Evolutionary conservation across 1,140 invertebrate species (phyloP), one percentile per base, ranked within the genome.

Genomic region (Papilio helenus): DNA sequence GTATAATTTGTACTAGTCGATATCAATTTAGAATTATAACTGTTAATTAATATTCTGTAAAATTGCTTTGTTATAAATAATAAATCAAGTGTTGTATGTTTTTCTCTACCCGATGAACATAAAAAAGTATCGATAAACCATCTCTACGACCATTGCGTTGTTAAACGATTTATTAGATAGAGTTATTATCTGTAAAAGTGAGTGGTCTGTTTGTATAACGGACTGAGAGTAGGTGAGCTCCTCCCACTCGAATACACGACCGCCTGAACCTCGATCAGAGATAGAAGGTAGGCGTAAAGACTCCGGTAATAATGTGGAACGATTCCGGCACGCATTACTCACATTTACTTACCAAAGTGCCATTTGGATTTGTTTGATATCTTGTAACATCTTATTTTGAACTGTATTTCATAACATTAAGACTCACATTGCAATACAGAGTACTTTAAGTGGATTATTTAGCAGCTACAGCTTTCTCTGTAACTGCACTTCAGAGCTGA

Each of bases 261-360:
- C 5, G 49, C 10, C 51, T 76, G 74, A 39, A 51, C 39, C 39
- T 46, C 44, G 20, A 74, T 74, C 72, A 29, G 72, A 34, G 61
- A 74, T 74, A 74, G 72, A 44, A 55, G 46, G 74, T 76, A 58
- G 74, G 74, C 74, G 74, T 76, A 76, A 76, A 76, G 74, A 76
- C 74, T 76, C 18, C 26, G 29, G 74, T 76, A 76, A 76, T 76
- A 76, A 76, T 58, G 74, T 76, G 74, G 26, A 76, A 76, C 74
- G 46, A 76, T 58, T 76, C 74, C 74, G 74, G 74, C 49, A 26
- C 74, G 26, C 29, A 76, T 76, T 76, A 76, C 46, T 76, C 74
- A 76, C 49, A 76, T 76, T 76, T 76, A 76, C 74, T 76, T 76
- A 58, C 42, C 23, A 74, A 55, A 76, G 49, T 76, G 51, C 46